phyloP scores from a whole-genome alignment of 2,797 vertebrate species.

The Tauraco hartlaubi region DNA sequence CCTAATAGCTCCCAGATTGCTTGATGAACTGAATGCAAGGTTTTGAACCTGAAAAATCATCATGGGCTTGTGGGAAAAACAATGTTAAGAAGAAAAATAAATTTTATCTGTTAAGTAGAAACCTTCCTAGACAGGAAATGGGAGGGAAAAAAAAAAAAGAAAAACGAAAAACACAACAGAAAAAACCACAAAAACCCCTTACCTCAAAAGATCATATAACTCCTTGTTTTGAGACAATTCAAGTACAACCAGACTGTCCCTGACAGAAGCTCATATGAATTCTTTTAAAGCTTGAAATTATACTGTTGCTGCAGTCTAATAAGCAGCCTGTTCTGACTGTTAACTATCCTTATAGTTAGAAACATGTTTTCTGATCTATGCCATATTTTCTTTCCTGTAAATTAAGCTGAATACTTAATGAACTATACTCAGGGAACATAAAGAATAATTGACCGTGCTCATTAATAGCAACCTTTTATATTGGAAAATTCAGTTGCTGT shows the following conservation, averaged over 20 bases:
- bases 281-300: neutral
- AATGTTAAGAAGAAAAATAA: neutral
- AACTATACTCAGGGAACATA: neutral
- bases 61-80: neutral
- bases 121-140: neutral
- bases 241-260: neutral
- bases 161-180: neutral
- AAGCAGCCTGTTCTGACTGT: neutral
- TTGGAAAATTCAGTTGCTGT: neutral
- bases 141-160: fast-evolving
- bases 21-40: neutral
- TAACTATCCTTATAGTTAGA: neutral
- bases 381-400: neutral
- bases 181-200: neutral
- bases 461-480: neutral
- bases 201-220: neutral
- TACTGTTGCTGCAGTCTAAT: neutral
- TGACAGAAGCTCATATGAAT: neutral
- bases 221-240: neutral
- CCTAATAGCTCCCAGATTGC: neutral
- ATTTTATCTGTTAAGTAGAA: neutral
- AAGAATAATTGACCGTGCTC: neutral
- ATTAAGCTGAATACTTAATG: neutral
- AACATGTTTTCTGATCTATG: neutral
- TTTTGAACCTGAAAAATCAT: neutral